Evolutionary conservation across 2,888 invertebrate species (phyloP), one percentile per base, ranked within the genome.

Genomic region (Eubasilissa splendida): DNA sequence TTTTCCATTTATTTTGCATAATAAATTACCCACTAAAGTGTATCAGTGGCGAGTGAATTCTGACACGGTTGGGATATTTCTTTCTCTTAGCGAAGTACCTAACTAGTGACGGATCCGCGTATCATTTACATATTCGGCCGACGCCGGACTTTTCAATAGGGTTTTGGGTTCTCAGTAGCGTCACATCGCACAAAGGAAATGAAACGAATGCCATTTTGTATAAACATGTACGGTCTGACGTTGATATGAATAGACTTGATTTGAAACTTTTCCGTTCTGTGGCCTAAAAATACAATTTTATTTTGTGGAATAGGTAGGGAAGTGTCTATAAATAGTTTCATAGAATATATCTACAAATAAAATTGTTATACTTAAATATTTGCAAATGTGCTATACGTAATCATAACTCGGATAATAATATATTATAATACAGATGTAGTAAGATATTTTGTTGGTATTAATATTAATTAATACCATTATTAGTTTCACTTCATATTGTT

Each of bases 1-100:
- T 50, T 50, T 68, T 42, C 50, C 50, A 68, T n/a, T 68, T 68
- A 68, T 68, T 68, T 68, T n/a, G 14, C 52, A 68, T 52, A 50
- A 12, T 68, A 68, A 50, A 52, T 8, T 52, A 68, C 14, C 14
- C 52, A 31, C 14, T 50, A 31, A 68, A 11, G 3, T 68, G 68
- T 68, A 8, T 33, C n/a, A 50, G 68, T 42, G 7, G 68, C 42
- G 10, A 50, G 52, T 50, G 33, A 68, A 52, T 68, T 50, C 50
- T n/a, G 68, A 14, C 52, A 68, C 68, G 68, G 68, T n/a, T 14
- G n/a, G 68, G 10, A 14, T 33, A 10, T 9, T 50, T 68, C 68
- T 68, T 68, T 63, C 63, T 63, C 63, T 63, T 63, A 33, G 33
- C 31, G 33, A 63, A 63, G 63, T 63, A 33, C 63, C 42, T 42